Evolutionary conservation across 2,113 vertebrate genomes (phyloP).

Genomic region (Rhagologus leucostigma): DNA sequence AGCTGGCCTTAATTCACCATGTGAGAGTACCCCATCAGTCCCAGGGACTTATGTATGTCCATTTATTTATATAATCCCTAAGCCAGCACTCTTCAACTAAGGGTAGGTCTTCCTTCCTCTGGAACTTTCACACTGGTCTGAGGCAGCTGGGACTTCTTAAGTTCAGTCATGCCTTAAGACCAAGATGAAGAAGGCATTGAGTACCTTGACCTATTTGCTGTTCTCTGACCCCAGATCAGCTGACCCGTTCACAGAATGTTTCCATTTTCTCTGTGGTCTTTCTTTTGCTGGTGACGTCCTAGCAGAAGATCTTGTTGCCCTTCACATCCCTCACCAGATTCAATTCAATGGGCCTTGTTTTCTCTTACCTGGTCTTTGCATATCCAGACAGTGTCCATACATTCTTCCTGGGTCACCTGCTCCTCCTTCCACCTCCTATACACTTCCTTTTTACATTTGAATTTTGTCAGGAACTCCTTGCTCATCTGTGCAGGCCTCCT

Average conservation of each 20-base stretch:
- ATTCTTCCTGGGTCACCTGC: not conserved
- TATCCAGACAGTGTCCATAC: not conserved
- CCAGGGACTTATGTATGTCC: not conserved
- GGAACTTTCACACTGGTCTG: not conserved
- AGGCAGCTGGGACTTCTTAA: not conserved
- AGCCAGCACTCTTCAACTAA: not conserved
- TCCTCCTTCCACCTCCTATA: not conserved
- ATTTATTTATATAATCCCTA: not conserved
- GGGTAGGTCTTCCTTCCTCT: not conserved
- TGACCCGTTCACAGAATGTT: not conserved
- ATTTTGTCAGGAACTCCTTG: not conserved
- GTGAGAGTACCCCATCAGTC: not conserved
- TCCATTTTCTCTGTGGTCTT: not conserved
- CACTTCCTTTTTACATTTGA: not conserved
- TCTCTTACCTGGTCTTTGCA: not conserved
- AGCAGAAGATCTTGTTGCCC: not conserved
- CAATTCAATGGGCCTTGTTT: not conserved
- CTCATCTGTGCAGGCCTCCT: not conserved
- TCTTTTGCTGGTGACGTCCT: not conserved
- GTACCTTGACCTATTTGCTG: not conserved
- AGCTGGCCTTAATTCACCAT: not conserved
- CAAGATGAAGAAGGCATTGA: not conserved
- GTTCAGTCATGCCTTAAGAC: not conserved
- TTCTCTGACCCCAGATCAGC: not conserved
- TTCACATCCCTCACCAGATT: not conserved